phyloP scores from a whole-genome alignment of 2,113 vertebrate genomes.

The Tachuris rubrigastra region DNA sequence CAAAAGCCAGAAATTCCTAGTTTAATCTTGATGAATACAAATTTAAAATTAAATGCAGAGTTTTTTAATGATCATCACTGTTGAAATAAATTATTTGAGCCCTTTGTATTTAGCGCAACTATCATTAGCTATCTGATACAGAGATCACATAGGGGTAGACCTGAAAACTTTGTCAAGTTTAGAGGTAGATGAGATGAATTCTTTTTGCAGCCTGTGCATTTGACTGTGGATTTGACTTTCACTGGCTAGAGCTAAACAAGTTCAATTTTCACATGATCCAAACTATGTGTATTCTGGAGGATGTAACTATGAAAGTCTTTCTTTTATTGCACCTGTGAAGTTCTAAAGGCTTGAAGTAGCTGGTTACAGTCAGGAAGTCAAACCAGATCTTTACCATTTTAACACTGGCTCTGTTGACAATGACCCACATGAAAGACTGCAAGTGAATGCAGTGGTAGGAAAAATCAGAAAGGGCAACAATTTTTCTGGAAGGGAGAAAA shows the following conservation, averaged over 20 bases:
- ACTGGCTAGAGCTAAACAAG: neutral
- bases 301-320: neutral
- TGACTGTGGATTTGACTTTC: neutral
- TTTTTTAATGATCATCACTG: neutral
- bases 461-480: neutral
- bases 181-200: neutral
- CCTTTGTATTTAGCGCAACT: neutral
- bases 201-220: neutral
- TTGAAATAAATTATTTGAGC: neutral
- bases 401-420: neutral
- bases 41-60: neutral
- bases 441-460: neutral
- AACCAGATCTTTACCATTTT: neutral
- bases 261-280: neutral
- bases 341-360: neutral
- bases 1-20: neutral
- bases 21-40: neutral
- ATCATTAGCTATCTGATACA: neutral
- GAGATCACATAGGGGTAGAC: neutral
- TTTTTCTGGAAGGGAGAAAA: neutral
- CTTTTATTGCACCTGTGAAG: neutral
- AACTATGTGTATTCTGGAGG: neutral
- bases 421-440: neutral
- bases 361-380: neutral
- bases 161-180: neutral